Conservation (phyloP, 2,113 vertebrate species). For the Solea solea region DNA sequence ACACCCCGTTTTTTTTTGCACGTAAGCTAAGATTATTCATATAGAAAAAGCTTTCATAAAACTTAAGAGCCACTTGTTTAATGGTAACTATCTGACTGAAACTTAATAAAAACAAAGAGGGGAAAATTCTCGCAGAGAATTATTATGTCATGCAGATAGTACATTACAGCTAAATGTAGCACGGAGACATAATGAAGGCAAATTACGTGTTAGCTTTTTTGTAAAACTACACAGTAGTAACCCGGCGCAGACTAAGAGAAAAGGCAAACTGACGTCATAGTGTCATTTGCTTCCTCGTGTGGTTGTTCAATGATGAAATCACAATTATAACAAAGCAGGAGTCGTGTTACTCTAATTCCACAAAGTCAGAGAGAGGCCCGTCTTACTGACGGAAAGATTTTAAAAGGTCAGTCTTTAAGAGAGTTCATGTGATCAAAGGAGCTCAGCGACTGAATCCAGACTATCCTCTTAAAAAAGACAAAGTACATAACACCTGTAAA, state of each 20-base stretch:
- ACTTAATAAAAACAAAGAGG: conserved; percentile 87
- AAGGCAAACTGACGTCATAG: conserved; percentile 68
- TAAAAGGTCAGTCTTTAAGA: conserved; percentile 36
- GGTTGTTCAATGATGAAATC: conserved; percentile 63
- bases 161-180: conserved; percentile 88
- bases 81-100: conserved; percentile 70
- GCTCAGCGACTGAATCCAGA: conserved; percentile 62
- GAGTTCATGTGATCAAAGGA: conserved; percentile 54
- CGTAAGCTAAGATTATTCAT: conserved; percentile 50
- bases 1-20: conserved; percentile 67
- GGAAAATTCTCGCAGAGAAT: conserved; percentile 96
- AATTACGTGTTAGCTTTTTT: conserved; percentile 65
- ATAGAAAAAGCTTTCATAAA: conserved; percentile 62
- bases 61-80: conserved; percentile 54
- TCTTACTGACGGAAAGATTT: conserved; percentile 36
- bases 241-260: conserved; percentile 75
- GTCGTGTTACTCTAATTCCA: conserved; percentile 53
- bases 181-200: conserved; percentile 57
- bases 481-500: conserved; percentile 72
- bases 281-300: conserved; percentile 58
- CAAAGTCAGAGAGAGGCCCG: conserved; percentile 27
- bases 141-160: conserved; percentile 94
- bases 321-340: conserved; percentile 63
- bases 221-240: conserved; percentile 87
- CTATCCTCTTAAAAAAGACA: conserved; percentile 66